Base-by-base conservation (phyloP, 1,140 invertebrate genomes). In the Solen grandis region DNA sequence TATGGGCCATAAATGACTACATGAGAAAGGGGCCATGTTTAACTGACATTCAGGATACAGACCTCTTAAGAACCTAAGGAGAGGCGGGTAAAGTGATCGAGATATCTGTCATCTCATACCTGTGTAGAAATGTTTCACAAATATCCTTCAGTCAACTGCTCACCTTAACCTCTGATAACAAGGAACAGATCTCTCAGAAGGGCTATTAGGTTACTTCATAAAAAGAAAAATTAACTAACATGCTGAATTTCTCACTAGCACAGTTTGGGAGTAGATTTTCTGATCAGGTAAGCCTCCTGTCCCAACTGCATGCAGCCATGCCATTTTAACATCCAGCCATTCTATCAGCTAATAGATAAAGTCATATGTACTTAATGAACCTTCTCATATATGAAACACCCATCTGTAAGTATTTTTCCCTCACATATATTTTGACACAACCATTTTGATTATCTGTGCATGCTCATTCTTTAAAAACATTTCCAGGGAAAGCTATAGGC, bases 251-350 rank as follows among this genome's bases (percentile, higher is more conserved):
- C 3, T 1, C 55, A 16, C 55, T 41, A 50, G 54, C 8, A 36
- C 46, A 62, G 41, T 41, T 60, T 74, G 50, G 8, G n/a, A 52
- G 41, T 35, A 66, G 41, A 66, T 76, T 76, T 66, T 76, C 38
- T 52, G 8, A 31, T 41, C 74, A 76, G 54, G 50, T 55, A 76
- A 76, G n/a, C n/a, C n/a, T 75, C 50, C 65, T 16, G 16, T 22
- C 19, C 27, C 59, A 60, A 29, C n/a, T 1, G 19, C 27, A 14
- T 60, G 59, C 16, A 29, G 59, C 5, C 27, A 60, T 60, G 16
- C 16, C 27, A 60, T 29, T 16, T 19, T 16, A 25, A 60, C 4
- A 2, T 14, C 27, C 2, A 27, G 16, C 16, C 16, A 60, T 60
- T 25, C 33, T 60, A 29, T 25, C 2, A 4, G 16, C 16, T 3